These are phyloP conservation scores for Chrysina gloriosa DNA, from an alignment of 2,888 invertebrate species.

Conservation along the genomic window DNA sequence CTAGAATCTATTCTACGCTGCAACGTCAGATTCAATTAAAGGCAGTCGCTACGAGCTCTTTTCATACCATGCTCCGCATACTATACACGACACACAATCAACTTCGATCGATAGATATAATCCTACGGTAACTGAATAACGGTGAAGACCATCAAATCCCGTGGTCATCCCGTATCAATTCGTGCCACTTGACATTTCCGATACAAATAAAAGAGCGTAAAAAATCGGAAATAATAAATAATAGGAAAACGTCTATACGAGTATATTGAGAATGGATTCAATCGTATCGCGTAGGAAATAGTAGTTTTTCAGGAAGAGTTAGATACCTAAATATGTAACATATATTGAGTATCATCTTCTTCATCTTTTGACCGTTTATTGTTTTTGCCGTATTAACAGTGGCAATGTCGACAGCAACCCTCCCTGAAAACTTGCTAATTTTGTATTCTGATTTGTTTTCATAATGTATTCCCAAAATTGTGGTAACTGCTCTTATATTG, in stretches of 20 bases:
- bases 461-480: no score
- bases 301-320: no score
- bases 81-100: background rate
- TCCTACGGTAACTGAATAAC: background rate
- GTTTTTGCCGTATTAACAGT: no score
- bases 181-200: background rate
- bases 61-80: background rate
- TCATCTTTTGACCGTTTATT: no score
- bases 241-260: background rate
- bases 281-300: no score
- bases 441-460: no score
- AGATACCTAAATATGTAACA: no score
- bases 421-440: no score
- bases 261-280: background rate
- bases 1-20: constrained; percentile 8
- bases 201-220: background rate
- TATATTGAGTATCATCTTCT: no score
- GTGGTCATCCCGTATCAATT: background rate
- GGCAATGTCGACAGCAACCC: no score
- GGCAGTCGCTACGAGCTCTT: background rate
- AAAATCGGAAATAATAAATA: background rate
- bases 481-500: no score
- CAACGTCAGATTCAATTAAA: constrained; percentile 20
- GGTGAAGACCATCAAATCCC: background rate
- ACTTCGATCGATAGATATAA: background rate